Percentiles rank a stretch among this genome's conserved stretches.
phyloP scores from a whole-genome alignment of 2,113 vertebrate genomes.

The Aix galericulata region DNA sequence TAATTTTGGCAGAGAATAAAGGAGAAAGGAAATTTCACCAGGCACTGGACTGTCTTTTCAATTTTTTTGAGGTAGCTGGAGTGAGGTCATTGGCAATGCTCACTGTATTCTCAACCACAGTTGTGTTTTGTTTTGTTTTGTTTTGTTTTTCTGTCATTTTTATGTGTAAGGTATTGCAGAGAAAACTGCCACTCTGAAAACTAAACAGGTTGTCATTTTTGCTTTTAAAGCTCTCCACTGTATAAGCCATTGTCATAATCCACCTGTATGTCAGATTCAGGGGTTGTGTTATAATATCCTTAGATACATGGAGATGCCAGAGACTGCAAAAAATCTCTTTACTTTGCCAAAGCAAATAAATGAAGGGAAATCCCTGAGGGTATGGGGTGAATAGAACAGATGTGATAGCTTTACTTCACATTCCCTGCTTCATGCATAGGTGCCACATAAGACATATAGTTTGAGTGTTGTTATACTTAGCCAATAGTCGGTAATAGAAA shows the following conservation, averaged over 20 bases:
- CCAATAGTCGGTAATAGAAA: background rate
- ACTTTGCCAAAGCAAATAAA: constrained; percentile 60
- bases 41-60: background rate
- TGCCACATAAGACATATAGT: background rate
- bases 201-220: background rate
- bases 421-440: background rate
- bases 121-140: no score
- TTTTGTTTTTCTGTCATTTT: background rate
- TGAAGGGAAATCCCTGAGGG: background rate
- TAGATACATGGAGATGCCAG: background rate
- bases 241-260: background rate
- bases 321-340: background rate
- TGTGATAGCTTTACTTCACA: constrained; percentile 36
- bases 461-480: background rate
- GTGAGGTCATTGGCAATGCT: background rate
- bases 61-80: background rate
- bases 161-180: background rate
- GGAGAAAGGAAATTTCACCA: background rate
- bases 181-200: constrained; percentile 6
- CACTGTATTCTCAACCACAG: background rate
- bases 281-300: background rate
- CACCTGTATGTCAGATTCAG: constrained; percentile 20
- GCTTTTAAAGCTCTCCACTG: constrained; percentile 2
- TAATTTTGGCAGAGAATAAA: background rate
- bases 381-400: constrained; percentile 21